Percentiles rank a stretch among this genome's conserved stretches.
Evolutionary conservation across 2,888 invertebrate species (phyloP).

Genomic region (Leistus spinibarbis): DNA sequence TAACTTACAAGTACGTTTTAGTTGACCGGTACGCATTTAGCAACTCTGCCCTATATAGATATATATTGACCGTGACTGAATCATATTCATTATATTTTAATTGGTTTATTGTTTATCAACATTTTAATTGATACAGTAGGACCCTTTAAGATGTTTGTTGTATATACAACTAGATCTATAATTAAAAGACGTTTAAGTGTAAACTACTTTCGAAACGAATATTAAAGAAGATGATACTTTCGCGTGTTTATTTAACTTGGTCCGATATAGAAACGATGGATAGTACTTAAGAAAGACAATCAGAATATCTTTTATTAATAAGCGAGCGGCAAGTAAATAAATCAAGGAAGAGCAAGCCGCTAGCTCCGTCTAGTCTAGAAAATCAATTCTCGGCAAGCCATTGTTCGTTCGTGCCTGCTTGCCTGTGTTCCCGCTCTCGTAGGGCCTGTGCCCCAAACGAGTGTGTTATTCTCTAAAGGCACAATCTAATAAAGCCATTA

Average conservation of each 20-base stretch:
- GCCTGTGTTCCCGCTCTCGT: not conserved
- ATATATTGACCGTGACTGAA: too few species aligned
- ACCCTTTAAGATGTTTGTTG: too few species aligned
- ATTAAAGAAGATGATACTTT: not conserved
- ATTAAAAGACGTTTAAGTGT: not conserved
- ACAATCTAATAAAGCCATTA: conserved; percentile 34
- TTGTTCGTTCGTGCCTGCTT: not conserved
- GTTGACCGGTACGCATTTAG: too few species aligned
- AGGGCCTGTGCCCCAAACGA: not conserved
- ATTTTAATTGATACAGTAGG: too few species aligned
- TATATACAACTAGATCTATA: not conserved
- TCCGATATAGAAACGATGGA: not conserved
- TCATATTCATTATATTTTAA: too few species aligned
- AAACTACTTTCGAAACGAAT: not conserved
- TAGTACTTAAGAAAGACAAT: not conserved
- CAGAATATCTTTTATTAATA: conserved; percentile 10
- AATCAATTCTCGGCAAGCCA: not conserved
- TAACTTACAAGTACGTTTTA: too few species aligned
- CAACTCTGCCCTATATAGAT: too few species aligned
- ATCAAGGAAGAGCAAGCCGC: not conserved
- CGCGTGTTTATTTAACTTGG: not conserved
- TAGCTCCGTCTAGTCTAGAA: not conserved
- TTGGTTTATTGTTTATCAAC: too few species aligned
- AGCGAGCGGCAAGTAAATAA: not conserved
- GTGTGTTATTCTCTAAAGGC: conserved; percentile 13